A percentile compares a stretch with the other conserved stretches of the same genome.
phyloP scores from a whole-genome alignment of 2,797 vertebrate genomes.

The Chloroceryle inda region DNA sequence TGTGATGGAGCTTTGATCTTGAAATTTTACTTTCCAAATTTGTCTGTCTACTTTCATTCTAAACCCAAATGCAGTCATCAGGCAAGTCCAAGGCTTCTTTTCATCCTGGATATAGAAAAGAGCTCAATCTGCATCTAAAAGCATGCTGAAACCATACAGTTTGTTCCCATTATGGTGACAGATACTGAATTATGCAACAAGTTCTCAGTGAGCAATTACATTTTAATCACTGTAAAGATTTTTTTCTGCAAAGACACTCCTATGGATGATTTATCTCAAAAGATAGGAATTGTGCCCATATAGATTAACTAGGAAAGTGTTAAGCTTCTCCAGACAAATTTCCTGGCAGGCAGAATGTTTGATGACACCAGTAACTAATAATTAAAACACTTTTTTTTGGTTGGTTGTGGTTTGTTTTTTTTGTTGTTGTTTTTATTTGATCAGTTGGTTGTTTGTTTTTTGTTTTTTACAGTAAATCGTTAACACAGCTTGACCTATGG shows the following conservation, averaged over 20 bases:
- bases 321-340: constrained; percentile 18
- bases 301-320: constrained; percentile 6
- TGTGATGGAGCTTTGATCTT: constrained; percentile 65
- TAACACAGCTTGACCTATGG: not conserved
- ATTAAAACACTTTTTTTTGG: not conserved
- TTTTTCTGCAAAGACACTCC: constrained; percentile 30
- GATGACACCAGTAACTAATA: constrained; percentile 5
- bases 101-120: constrained; percentile 56
- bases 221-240: constrained; percentile 69
- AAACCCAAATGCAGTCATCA: constrained; percentile 60
- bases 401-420: too few relatives aligned
- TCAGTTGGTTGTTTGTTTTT: fast-evolving
- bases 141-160: constrained; percentile 24
- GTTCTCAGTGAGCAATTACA: constrained; percentile 65
- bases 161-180: constrained; percentile 60
- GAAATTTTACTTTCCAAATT: constrained; percentile 57
- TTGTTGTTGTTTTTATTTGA: too few relatives aligned
- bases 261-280: constrained; percentile 47
- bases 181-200: constrained; percentile 71
- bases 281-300: not conserved
- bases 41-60: constrained; percentile 54
- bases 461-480: not conserved
- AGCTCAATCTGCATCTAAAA: constrained; percentile 72
- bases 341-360: constrained; percentile 28
- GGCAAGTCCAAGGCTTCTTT: constrained; percentile 53